Evolutionary conservation across 2,888 invertebrate genomes (phyloP), one percentile per base, ranked within the genome.

Genomic region (Nomada ruficornis): DNA sequence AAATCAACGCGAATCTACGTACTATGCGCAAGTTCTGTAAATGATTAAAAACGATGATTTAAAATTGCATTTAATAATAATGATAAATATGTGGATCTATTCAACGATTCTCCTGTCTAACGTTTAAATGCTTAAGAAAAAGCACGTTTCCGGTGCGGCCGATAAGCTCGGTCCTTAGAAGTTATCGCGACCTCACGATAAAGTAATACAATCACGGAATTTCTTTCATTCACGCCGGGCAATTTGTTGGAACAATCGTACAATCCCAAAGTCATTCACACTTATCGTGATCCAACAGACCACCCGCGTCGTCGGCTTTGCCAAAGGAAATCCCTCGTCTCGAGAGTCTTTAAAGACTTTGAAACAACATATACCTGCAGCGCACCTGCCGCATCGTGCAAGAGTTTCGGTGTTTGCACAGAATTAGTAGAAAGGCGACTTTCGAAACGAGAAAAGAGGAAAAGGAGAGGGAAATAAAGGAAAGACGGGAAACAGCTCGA

Each of bases 331-430:
- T 82, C 78, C 77, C 76, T 60, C 67, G 80, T 80, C 83, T 85
- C 77, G 78, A 86, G 86, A 84, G 86, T 78, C 86, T 86, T 89
- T 86, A 82, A 88, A 90, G 88, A 88, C 87, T 90, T 87, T 88
- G 89, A 89, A 89, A 91, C 91, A 92, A 91, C 90, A 91, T 89
- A 91, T 92, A 92, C 91, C 92, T 92, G 90, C 83, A 70, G 77
- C 85, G 82, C 91, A 90, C 90, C 89, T 90, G 91, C 89, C 85
- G 73, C 78, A 64, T 72, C 82, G 74, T 42, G 68, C 64, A 79
- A 82, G 86, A 81, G 82, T 79, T 74, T 57, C 71, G 81, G 76
- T 89, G 85, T 91, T 91, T 90, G 88, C 83, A 83, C 69, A 86
- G 89, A 91, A 91, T 91, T 91, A 91, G 90, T 91, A 79, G 85